Base-by-base conservation (phyloP, 2,797 vertebrate genomes). In the Siniperca obscura region DNA sequence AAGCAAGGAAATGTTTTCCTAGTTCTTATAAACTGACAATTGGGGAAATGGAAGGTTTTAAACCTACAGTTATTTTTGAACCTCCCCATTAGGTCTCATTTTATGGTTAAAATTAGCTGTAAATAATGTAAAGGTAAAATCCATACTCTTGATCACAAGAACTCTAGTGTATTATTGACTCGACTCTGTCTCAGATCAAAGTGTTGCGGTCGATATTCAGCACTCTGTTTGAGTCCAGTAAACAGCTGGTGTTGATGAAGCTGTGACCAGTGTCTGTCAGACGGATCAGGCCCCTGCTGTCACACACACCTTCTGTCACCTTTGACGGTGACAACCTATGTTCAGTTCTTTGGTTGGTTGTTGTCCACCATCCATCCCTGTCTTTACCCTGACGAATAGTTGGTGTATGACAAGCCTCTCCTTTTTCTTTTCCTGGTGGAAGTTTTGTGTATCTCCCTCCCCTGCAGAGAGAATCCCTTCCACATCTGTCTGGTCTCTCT, bases 111-210 rank as follows among this genome's bases (percentile, higher is more conserved):
- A 76, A 76, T 70, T 19, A 52, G 74, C 50, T 61, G 42, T 71
- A 76, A 80, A 79, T 76, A 52, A 68, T 38, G 48, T 34, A 46
- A 72, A 67, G 67, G 56, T 64, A 34, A 80, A 87, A 88, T 84
- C 78, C 55, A 83, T 75, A 57, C 64, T 64, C 66, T 70, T 8
- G 7, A 83, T 79, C 75, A 70, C 8, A 64, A 55, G 78, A 57
- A 9, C 6, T 70, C 55, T 13, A 21, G 34, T 67, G 74, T 71
- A 52, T 62, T 84, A 88, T 81, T 84, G 86, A 88, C 65, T 57
- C 10, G 13, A 36, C 57, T 76, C 34, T 55, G 67, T 80, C 81
- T 74, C 69, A 83, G 70, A 81, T 87, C 79, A 73, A 80, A 86
- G 76, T 27, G 6, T 3, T 69, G n/a, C 34, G 42, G 21, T 92